Conservation (phyloP, 2,113 vertebrate species). For the Zosterops japonicus region DNA sequence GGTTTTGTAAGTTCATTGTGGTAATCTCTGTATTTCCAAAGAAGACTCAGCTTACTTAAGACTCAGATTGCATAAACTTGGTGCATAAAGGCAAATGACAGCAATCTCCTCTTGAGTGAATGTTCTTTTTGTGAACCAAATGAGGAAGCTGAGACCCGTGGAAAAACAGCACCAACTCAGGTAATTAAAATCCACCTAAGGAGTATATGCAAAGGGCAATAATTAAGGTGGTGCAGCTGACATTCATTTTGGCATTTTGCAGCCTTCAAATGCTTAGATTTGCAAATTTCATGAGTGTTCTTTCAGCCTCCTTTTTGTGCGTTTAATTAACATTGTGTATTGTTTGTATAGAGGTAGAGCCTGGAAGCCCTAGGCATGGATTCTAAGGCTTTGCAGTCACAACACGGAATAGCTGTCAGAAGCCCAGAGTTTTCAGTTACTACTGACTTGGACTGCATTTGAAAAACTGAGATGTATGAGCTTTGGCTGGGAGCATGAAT, state of each 20-base stretch:
- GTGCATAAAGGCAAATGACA: background rate
- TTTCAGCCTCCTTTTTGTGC: background rate
- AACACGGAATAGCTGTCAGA: background rate
- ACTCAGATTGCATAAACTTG: background rate
- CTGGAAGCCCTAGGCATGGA: background rate
- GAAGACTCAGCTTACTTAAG: background rate
- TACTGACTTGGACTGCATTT: background rate
- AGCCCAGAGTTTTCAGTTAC: background rate
- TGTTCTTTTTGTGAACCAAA: background rate
- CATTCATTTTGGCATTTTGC: background rate
- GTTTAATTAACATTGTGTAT: background rate
- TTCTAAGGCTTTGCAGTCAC: background rate
- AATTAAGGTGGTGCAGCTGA: background rate
- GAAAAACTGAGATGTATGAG: background rate
- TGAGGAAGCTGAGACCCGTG: background rate
- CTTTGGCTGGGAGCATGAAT: background rate
- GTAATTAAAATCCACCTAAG: background rate
- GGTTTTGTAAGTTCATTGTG: background rate
- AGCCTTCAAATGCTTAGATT: background rate
- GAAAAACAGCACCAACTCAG: background rate
- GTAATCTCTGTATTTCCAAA: background rate
- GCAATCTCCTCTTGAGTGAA: background rate
- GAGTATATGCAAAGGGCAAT: background rate
- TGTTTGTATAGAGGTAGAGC: background rate
- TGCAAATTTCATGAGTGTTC: background rate